A percentile compares a stretch with the other conserved stretches of the same genome.
Evolutionary conservation across 2,888 invertebrate genomes (phyloP).

Genomic region (Eupithecia vulgata): DNA sequence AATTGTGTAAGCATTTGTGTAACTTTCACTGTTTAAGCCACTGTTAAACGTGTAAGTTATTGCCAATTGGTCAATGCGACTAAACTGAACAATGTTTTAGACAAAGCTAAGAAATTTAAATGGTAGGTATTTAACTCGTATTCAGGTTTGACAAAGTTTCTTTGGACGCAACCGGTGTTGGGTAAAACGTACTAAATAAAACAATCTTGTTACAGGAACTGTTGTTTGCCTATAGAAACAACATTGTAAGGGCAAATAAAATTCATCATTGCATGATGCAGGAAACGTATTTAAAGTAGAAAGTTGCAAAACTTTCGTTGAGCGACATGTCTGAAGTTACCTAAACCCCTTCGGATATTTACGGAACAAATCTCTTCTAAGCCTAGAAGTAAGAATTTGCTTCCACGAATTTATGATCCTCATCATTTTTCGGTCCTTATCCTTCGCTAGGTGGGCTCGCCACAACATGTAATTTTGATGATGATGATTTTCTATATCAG

Average conservation of each 20-base stretch:
- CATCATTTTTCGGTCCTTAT: too few species aligned
- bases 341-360: background rate
- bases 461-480: too few species aligned
- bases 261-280: background rate
- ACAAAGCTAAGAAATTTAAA: background rate
- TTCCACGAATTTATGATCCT: background rate
- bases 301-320: background rate
- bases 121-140: background rate
- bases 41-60: constrained; percentile 27
- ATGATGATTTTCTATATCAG: too few species aligned
- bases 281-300: background rate
- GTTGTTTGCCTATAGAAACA: background rate
- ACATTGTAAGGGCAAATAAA: background rate
- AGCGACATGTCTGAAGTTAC: background rate
- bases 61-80: constrained; percentile 22
- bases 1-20: constrained; percentile 28
- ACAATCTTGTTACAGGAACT: background rate
- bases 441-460: too few species aligned
- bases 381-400: background rate
- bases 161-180: background rate
- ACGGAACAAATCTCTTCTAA: background rate
- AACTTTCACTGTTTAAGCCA: constrained; percentile 22
- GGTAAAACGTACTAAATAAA: background rate
- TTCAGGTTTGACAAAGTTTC: background rate
- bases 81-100: constrained; percentile 5